Evolutionary conservation across 23 tunicate genomes (phyloP), one percentile per base, ranked within the genome.

Genomic region (Corella eumyota): DNA sequence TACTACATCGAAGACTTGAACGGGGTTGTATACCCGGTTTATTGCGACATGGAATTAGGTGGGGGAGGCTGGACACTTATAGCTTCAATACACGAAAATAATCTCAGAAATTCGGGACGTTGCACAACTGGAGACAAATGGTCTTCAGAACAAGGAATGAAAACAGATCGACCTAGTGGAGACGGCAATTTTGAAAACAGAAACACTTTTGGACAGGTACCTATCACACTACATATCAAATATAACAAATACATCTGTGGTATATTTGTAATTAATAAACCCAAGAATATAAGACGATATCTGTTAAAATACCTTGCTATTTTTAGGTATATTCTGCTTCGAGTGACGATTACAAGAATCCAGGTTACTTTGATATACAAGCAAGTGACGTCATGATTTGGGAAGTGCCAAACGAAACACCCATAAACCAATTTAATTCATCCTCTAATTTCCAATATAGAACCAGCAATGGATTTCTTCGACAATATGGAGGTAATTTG

Each of bases 341-440:
- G 17, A 61, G 70, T 25, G 76, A 78, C 34, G 85, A 78, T 69
- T 78, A 60, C 64, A 78, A 78, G 44, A 50, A 32, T 46, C 76
- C 76, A 34, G 85, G 61, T 32, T 78, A 78, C 49, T 78, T 78
- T 38, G 73, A 62, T 15, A 50, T 78, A 20, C 31, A 61, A n/a
- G 76, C 76, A 4, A 49, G 64, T 15, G 70, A 78, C 56, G 32
- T 78, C 33, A 78, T 78, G 85, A 62, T 78, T 24, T 78, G 76
- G 70, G 73, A 76, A 32, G 66, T 61, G 34, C 66, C 66, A 6
- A 61, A 61, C 48, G 66, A 61, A 30, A 61, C 66, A 61, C 66
- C 66, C 1, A 19, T 61, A 23, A 5, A 54, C n/a, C 33, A 54
- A 26, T 54, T 32, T 32, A 54, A 33, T 26, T 17, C 28, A 33